Conservation (phyloP, 2,113 vertebrate species). For the Bubo bubo region DNA sequence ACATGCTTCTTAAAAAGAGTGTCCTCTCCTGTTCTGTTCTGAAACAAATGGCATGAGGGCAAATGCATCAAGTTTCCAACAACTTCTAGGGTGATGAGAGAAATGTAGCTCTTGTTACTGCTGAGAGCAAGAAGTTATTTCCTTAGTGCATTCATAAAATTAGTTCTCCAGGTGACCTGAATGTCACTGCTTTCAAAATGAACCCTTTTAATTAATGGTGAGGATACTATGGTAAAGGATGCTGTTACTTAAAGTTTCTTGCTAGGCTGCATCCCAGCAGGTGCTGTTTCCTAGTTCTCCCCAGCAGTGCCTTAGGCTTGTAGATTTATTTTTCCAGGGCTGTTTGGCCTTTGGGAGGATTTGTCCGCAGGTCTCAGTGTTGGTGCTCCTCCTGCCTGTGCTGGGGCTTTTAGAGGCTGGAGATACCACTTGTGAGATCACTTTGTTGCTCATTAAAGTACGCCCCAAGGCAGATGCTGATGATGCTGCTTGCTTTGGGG, state of each 20-base stretch:
- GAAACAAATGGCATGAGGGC: background rate
- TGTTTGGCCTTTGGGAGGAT: background rate
- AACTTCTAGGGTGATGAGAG: background rate
- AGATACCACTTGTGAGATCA: background rate
- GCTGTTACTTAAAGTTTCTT: background rate
- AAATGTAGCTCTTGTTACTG: background rate
- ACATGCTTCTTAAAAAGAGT: background rate
- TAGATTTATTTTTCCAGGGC: background rate
- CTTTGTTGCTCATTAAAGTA: background rate
- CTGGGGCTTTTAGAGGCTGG: background rate
- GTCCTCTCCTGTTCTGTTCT: fast-evolving
- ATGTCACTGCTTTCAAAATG: background rate
- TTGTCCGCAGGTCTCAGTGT: background rate
- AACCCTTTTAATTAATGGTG: background rate
- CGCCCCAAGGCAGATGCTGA: background rate
- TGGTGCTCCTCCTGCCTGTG: background rate
- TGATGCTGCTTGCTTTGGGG: background rate
- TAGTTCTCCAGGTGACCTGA: background rate
- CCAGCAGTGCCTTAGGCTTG: background rate
- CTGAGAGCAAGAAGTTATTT: background rate
- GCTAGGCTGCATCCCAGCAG: background rate
- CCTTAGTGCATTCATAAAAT: background rate
- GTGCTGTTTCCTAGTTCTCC: background rate
- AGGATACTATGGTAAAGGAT: background rate
- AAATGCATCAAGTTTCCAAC: background rate